phyloP scores from a whole-genome alignment of 2,113 vertebrate genomes.

The Caloenas nicobarica region DNA sequence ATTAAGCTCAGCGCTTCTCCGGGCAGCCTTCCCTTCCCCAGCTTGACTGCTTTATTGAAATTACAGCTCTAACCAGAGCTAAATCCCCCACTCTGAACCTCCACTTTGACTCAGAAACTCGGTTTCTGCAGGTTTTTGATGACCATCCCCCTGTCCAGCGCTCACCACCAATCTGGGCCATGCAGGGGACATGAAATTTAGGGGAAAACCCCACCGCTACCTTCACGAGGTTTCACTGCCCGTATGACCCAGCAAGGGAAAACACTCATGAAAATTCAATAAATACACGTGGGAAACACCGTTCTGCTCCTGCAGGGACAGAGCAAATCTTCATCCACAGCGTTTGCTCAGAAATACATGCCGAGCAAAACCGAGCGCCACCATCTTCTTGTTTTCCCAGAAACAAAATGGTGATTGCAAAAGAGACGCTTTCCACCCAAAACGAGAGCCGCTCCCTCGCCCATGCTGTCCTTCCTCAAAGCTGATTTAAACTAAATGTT shows the following conservation, averaged over 20 bases:
- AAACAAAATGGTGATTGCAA: neutral
- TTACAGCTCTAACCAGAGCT: neutral
- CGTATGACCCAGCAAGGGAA: neutral
- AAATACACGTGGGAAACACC: neutral
- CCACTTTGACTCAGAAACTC: neutral
- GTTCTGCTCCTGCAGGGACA: neutral
- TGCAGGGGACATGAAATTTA: neutral
- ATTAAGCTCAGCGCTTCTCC: neutral
- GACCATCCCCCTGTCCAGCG: neutral
- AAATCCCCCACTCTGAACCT: neutral
- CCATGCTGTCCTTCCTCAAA: neutral
- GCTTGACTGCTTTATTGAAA: neutral
- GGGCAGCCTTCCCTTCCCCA: accelerated
- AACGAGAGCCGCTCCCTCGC: neutral
- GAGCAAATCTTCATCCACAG: neutral
- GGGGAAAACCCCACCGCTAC: neutral
- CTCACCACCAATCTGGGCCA: neutral
- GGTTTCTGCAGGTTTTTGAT: neutral
- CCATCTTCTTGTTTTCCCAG: neutral
- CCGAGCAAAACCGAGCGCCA: neutral
- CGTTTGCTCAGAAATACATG: accelerated
- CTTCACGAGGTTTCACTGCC: neutral
- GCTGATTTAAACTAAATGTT: neutral
- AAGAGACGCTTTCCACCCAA: neutral
- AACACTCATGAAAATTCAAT: neutral